These are phyloP conservation scores for Erpobdella octoculata DNA, from an alignment of 2,888 invertebrate genomes.

Conservation along the genomic window DNA sequence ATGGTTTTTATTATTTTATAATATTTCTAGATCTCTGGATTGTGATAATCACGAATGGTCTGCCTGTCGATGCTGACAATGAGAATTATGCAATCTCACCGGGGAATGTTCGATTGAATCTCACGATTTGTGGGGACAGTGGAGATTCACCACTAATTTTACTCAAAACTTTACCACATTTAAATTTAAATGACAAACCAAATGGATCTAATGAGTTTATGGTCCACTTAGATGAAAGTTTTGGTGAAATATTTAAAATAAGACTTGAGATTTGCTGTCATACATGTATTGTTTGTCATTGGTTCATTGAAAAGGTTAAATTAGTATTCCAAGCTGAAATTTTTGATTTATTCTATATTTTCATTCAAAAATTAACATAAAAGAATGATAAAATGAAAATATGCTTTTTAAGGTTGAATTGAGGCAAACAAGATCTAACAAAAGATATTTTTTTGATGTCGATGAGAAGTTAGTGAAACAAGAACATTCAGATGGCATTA, in stretches of 20 bases:
- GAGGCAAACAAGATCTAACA: not conserved
- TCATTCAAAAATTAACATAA: no score
- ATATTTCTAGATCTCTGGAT: not conserved
- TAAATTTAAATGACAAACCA: not conserved
- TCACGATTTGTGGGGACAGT: not conserved
- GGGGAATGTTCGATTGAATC: not conserved
- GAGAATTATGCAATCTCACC: not conserved
- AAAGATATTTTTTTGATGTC: not conserved
- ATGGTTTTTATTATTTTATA: not conserved
- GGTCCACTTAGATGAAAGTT: not conserved
- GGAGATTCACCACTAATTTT: not conserved
- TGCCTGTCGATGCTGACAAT: no score
- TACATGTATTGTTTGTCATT: not conserved
- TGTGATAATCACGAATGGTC: not conserved
- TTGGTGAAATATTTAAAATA: not conserved
- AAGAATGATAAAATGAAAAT: not conserved
- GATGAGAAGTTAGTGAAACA: not conserved
- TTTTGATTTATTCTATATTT: no score
- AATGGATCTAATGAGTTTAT: not conserved
- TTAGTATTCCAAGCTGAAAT: not conserved
- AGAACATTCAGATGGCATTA: not conserved
- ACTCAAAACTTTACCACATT: not conserved
- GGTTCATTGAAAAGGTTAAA: not conserved
- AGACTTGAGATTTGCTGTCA: not conserved
- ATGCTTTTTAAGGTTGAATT: not conserved